Conservation (phyloP, 2,888 invertebrate species). For the Neoaliturus tenellus region DNA sequence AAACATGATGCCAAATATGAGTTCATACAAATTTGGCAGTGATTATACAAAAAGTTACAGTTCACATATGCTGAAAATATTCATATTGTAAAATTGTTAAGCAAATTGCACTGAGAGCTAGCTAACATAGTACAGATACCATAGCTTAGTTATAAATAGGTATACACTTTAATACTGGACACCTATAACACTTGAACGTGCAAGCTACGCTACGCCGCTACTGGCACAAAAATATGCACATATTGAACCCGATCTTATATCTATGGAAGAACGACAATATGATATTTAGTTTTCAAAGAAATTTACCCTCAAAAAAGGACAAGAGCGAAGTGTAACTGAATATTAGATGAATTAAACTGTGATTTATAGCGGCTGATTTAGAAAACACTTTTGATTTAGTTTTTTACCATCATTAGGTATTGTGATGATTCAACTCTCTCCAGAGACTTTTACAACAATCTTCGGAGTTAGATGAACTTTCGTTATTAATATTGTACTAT, state of each 20-base stretch:
- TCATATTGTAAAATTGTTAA: not conserved
- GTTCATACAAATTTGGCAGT: slow-evolving; percentile 48
- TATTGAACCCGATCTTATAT: slow-evolving; percentile 35
- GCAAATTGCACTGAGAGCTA: not conserved
- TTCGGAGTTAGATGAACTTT: too few relatives aligned
- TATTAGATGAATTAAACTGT: not conserved
- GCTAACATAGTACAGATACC: not conserved
- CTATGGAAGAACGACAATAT: slow-evolving; percentile 41
- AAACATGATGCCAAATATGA: slow-evolving; percentile 28
- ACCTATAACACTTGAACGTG: slow-evolving; percentile 42
- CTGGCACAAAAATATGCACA: slow-evolving; percentile 51
- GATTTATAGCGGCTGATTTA: too few relatives aligned
- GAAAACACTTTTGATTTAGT: too few relatives aligned
- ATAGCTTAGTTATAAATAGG: slow-evolving; percentile 40
- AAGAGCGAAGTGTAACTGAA: not conserved
- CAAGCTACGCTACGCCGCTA: slow-evolving; percentile 1
- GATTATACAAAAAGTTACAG: too few relatives aligned
- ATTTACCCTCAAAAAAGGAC: not conserved
- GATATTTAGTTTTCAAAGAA: not conserved
- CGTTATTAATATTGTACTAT: too few relatives aligned
- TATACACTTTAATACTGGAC: slow-evolving; percentile 39
- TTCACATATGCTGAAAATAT: not conserved
- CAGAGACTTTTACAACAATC: too few relatives aligned
- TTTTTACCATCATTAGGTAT: too few relatives aligned
- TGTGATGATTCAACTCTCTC: too few relatives aligned